Conservation (phyloP, 2,888 invertebrate genomes). For the Eueremaeus valkanovi region DNA sequence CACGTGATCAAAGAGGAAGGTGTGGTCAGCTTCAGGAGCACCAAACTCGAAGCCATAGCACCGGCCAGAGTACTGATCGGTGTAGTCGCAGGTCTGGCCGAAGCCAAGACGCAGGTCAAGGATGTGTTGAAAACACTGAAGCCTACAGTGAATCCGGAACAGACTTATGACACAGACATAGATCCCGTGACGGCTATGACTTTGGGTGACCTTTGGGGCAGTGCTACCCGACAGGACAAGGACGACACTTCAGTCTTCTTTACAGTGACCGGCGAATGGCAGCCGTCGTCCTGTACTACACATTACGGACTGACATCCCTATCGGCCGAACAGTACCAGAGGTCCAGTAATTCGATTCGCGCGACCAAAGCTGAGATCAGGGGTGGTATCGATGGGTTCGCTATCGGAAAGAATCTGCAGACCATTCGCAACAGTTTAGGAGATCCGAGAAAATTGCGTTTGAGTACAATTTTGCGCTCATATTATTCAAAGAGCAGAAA, state of each 20-base stretch:
- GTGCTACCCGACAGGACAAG: not conserved
- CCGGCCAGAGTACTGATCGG: conserved; percentile 44
- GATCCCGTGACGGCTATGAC: conserved; percentile 44
- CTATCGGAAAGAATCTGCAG: conserved; percentile 35
- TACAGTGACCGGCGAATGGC: conserved; percentile 39
- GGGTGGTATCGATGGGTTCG: conserved; percentile 42
- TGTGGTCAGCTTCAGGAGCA: conserved; percentile 44
- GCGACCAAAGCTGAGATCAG: conserved; percentile 39
- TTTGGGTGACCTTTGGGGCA: conserved; percentile 41
- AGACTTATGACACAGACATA: conserved; percentile 6
- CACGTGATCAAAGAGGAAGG: conserved; percentile 43
- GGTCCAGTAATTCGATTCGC: not conserved
- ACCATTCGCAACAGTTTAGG: not conserved
- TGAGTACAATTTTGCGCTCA: conserved; percentile 46
- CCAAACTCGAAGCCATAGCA: conserved; percentile 44
- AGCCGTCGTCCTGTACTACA: conserved; percentile 31
- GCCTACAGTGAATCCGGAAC: not conserved
- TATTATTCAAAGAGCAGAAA: conserved; percentile 43
- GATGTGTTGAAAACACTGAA: not conserved
- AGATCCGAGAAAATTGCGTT: not conserved
- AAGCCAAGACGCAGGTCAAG: not conserved
- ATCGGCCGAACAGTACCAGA: not conserved
- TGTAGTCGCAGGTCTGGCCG: conserved; percentile 42
- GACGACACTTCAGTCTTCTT: not conserved
- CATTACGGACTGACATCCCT: conserved; percentile 29